These are phyloP conservation scores for Drosophila atroscutellata DNA, from an alignment of 2,888 invertebrate species.

Conservation along the genomic window DNA sequence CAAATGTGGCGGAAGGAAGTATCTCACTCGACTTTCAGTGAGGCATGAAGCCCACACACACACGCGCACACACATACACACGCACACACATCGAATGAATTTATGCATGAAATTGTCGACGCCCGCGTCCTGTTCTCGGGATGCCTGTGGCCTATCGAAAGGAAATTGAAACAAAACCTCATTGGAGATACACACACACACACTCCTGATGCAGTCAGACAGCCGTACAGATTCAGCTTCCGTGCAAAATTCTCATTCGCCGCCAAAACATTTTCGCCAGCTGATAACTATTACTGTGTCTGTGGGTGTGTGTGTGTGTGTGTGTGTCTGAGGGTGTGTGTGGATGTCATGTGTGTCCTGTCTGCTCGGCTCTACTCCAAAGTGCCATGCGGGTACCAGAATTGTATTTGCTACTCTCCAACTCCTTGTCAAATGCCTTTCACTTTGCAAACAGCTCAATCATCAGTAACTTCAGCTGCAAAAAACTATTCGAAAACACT, in stretches of 20 bases:
- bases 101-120: slow-evolving; percentile 82
- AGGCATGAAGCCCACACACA: slow-evolving; percentile 58
- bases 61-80: slow-evolving; percentile 1
- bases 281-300: slow-evolving; percentile 60
- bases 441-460: slow-evolving; percentile 21
- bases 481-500: slow-evolving; percentile 27
- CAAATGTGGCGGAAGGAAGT: slow-evolving; percentile 78
- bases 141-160: slow-evolving; percentile 81
- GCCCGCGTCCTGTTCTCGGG: slow-evolving; percentile 77
- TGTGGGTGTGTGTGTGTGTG: slow-evolving; percentile 8
- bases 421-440: background rate
- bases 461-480: slow-evolving; percentile 20
- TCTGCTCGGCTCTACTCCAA: slow-evolving; percentile 36
- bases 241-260: slow-evolving; percentile 62
- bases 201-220: slow-evolving; percentile 63
- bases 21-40: slow-evolving; percentile 79
- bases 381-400: slow-evolving; percentile 69
- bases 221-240: slow-evolving; percentile 66
- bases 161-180: slow-evolving; percentile 83
- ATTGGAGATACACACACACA: slow-evolving; percentile 68
- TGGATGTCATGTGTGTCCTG: slow-evolving; percentile 21
- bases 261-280: slow-evolving; percentile 67
- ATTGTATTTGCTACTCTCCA: slow-evolving; percentile 28
- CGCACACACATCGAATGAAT: slow-evolving; percentile 61
- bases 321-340: background rate